Percentiles rank a stretch among this genome's conserved stretches.
These are phyloP conservation scores for Plebejus melissa DNA, from an alignment of 2,888 invertebrate genomes.

Conservation along the genomic window DNA sequence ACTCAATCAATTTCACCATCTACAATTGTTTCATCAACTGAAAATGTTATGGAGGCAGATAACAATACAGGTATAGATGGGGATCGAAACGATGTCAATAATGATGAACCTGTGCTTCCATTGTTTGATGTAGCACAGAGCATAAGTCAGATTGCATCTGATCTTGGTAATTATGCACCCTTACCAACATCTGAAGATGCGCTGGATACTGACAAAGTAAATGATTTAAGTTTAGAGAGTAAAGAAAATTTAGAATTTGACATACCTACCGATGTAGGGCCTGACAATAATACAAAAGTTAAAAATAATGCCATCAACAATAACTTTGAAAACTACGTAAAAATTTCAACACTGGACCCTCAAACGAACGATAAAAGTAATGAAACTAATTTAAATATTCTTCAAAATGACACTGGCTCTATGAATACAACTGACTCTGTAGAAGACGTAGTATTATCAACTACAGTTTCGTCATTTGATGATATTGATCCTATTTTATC, in stretches of 20 bases:
- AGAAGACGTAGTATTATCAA: slow-evolving; percentile 36
- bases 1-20: slow-evolving; percentile 70
- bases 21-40: slow-evolving; percentile 57
- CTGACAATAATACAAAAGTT: slow-evolving; percentile 34
- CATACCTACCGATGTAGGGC: slow-evolving; percentile 50
- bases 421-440: slow-evolving; percentile 35
- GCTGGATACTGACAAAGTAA: slow-evolving; percentile 53
- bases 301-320: slow-evolving; percentile 29
- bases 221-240: slow-evolving; percentile 56
- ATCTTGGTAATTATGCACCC: slow-evolving; percentile 62
- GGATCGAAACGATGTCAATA: slow-evolving; percentile 39
- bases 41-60: slow-evolving; percentile 44
- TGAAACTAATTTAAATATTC: slow-evolving; percentile 32
- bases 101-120: slow-evolving; percentile 48
- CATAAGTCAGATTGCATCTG: slow-evolving; percentile 73
- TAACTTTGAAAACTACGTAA: slow-evolving; percentile 54
- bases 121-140: slow-evolving; percentile 71
- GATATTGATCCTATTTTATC: slow-evolving; percentile 65
- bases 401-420: slow-evolving; percentile 21
- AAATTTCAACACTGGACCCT: slow-evolving; percentile 66
- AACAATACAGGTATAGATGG: slow-evolving; percentile 35
- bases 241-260: slow-evolving; percentile 68
- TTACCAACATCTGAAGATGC: slow-evolving; percentile 58
- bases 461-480: slow-evolving; percentile 36
- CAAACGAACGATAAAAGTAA: slow-evolving; percentile 41